Conservation (phyloP, 2,888 invertebrate species). For the Mimachlamys varia region DNA sequence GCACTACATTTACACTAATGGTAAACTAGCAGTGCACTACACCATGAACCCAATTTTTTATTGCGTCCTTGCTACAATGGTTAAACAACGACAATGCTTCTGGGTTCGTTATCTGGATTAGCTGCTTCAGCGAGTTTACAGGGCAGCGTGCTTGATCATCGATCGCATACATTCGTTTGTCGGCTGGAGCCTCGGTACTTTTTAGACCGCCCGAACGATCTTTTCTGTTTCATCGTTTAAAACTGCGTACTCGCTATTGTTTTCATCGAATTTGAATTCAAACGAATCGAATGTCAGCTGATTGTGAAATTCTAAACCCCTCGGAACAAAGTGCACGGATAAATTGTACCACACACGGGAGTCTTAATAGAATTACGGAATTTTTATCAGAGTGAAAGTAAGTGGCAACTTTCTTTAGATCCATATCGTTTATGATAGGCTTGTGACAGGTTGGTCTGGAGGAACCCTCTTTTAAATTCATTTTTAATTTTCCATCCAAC, state of each 20-base stretch:
- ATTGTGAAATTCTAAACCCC: slow-evolving; percentile 48
- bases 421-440: too few species aligned
- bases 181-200: slow-evolving; percentile 37
- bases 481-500: too few species aligned
- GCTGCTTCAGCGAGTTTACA: slow-evolving; percentile 39
- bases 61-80: too few species aligned
- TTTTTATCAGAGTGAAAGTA: too few species aligned
- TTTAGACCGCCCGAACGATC: slow-evolving; percentile 40
- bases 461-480: too few species aligned
- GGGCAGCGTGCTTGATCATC: slow-evolving; percentile 41
- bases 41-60: too few species aligned
- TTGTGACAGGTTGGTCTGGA: too few species aligned
- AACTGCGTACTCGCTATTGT: slow-evolving; percentile 32
- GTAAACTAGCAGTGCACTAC: too few species aligned
- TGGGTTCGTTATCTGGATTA: slow-evolving; percentile 43
- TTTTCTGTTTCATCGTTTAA: slow-evolving; percentile 40
- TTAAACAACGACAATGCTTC: too few species aligned
- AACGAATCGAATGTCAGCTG: slow-evolving; percentile 34
- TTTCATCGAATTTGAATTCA: slow-evolving; percentile 38
- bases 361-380: background rate
- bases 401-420: too few species aligned
- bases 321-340: slow-evolving; percentile 41
- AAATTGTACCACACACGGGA: slow-evolving; percentile 44
- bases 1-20: too few species aligned
- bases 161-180: slow-evolving; percentile 47